Evolutionary conservation across 1,140 invertebrate species (phyloP), one percentile per base, ranked within the genome.

Genomic region (Pygmarrhopalites habei): DNA sequence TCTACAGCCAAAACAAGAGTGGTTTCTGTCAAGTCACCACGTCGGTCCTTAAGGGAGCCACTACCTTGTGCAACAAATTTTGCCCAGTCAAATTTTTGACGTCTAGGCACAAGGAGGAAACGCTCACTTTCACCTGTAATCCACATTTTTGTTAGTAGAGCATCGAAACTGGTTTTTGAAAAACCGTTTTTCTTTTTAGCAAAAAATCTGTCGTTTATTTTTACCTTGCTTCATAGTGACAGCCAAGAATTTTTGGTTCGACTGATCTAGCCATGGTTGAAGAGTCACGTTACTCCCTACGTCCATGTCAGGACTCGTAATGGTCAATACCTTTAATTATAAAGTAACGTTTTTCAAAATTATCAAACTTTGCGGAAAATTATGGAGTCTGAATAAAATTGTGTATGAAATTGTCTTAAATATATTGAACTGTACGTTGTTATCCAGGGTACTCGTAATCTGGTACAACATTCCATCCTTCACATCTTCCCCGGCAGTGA

Each of bases 191-290:
- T 35, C 32, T 7, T 35, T 15, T 7, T 35, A 15, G 15, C 5
- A 35, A 7, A 35, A 35, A 35, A 7, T 5, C 32, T 35, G 15
- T 35, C 5, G 5, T 7, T 5, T 7, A 5, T 35, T 5, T 15
- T 7, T 35, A 35, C 32, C 65, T 57, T 66, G 65, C 65, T 62
- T 66, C 32, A 53, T 7, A 7, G 32, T 7, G 32, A 66, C 65
- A 17, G 60, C 65, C 10, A 66, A 57, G 55, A 58, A 66, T 62
- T 66, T 66, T 46, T 66, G 65, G 59, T 44, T 62, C 1, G 56
- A 19, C 2, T 53, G 32, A 46, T 66, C 57, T 55, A 59, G 25
- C 65, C 65, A 66, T 7, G 65, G 60, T 28, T 58, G 47, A 26
- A 44, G 26, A 49, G 55, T 66, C 26, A 66, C 55, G 25, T 62